Evolutionary conservation across 2,888 invertebrate species (phyloP), one percentile per base, ranked within the genome.

Genomic region (Cistogaster globosa): DNA sequence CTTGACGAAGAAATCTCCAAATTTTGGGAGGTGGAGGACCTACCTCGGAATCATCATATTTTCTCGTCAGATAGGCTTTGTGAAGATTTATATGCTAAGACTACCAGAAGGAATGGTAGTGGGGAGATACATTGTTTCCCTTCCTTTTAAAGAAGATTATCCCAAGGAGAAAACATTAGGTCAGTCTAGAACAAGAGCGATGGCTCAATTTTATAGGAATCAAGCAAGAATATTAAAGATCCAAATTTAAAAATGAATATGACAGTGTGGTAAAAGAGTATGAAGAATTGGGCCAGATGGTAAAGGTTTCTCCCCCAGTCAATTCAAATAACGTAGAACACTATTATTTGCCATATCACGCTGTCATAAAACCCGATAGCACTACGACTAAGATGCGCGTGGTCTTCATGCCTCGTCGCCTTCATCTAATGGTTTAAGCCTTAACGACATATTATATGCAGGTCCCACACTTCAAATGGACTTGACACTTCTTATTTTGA

Each of bases 381-480:
- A 12, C 14, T 12, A 45, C 45, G 9, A 45, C 45, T 45, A 45
- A 45, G 14, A 4, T 45, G 4, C 45, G 45, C 3, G 26, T 57
- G 1, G 14, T 57, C 1, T 57, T 60, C 14, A 32, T 32, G 14
- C 45, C 9, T 55, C 51, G n/a, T 8, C n/a, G n/a, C 67, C 68
- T 11, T 74, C 74, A 51, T 68, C 74, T 42, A 58, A 58, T 45
- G 20, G 53, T 4, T 2, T 38, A 20, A 53, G 53, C 11, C 11
- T 53, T 5, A 53, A 53, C 20, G 11, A 18, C 9, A 7, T 53
- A 11, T 20, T 53, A 7, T 20, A 53, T n/a, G 20, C 20, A 20
- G 55, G 55, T 11, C 55, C 55, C 2, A 12, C 11, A 3, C 11
- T 55, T 2, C 55, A 55, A 12, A 22, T 5, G 9, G 22, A 55